A percentile compares a stretch with the other conserved stretches of the same genome.
Conservation (phyloP, 1,140 invertebrate species). For the Mamestra configurata region DNA sequence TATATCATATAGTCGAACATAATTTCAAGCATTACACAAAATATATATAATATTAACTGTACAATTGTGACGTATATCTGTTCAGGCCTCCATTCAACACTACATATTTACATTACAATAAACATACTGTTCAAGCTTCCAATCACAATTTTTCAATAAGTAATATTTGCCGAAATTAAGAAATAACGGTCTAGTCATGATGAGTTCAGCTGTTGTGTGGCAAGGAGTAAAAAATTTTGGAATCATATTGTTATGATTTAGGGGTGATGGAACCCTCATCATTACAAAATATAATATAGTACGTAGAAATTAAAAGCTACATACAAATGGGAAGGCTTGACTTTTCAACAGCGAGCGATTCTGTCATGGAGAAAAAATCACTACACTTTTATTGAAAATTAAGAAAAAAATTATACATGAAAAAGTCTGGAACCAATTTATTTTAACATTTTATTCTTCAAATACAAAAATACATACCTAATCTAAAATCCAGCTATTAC, state of each 20-base stretch:
- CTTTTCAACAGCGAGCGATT: too few species aligned
- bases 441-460: background rate
- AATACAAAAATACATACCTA: background rate
- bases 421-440: too few species aligned
- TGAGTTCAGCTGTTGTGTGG: conserved; percentile 23
- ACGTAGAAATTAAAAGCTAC: too few species aligned
- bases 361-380: too few species aligned
- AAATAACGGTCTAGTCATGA: conserved; percentile 31
- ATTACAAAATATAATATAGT: too few species aligned
- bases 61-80: conserved; percentile 62
- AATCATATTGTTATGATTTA: too few species aligned
- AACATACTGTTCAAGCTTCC: conserved; percentile 68
- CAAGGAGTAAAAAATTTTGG: background rate
- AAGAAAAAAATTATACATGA: too few species aligned
- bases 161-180: conserved; percentile 66
- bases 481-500: background rate
- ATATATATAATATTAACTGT: conserved; percentile 75
- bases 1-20: conserved; percentile 64
- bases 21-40: conserved; percentile 80
- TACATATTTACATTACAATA: conserved; percentile 79
- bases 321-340: too few species aligned
- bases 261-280: too few species aligned
- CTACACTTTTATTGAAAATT: too few species aligned
- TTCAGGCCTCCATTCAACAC: conserved; percentile 79
- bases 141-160: conserved; percentile 68